phyloP scores from a whole-genome alignment of 2,113 vertebrate species.

The Ia io region DNA sequence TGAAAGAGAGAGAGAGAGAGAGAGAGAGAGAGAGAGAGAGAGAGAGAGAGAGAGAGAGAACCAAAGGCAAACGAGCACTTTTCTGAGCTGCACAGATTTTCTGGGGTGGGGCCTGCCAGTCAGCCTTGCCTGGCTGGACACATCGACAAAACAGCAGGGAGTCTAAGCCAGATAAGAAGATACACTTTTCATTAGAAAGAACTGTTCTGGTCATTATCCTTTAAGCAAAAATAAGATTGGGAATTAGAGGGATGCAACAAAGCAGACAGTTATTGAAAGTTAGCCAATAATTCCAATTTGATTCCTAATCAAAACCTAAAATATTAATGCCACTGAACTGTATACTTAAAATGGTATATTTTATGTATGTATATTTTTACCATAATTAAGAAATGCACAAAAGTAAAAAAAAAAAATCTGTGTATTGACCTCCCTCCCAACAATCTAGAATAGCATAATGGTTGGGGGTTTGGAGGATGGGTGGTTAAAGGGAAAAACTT shows the following conservation, averaged over 20 bases:
- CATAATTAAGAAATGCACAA: slow-evolving; percentile 11
- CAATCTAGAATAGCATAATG: neutral
- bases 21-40: neutral
- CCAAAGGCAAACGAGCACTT: neutral
- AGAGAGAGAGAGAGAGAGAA: too few species aligned
- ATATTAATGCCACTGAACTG: neutral
- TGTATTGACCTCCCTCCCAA: neutral
- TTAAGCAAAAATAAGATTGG: neutral
- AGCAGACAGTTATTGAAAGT: neutral
- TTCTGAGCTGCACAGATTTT: neutral
- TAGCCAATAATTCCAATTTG: neutral
- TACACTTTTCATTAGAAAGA: neutral
- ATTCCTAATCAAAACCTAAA: neutral
- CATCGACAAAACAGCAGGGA: neutral
- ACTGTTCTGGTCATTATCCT: neutral
- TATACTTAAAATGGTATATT: neutral
- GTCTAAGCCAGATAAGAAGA: neutral
- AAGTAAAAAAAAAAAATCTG: neutral
- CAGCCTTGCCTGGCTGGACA: neutral
- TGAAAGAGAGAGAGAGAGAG: neutral
- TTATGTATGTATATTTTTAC: neutral
- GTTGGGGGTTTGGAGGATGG: neutral
- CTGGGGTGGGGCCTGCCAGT: neutral
- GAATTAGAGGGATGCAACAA: neutral
- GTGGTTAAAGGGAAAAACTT: neutral